A percentile compares a stretch with the other conserved stretches of the same genome.
phyloP scores from a whole-genome alignment of 2,888 invertebrate species.

The Drosophila anomalata region DNA sequence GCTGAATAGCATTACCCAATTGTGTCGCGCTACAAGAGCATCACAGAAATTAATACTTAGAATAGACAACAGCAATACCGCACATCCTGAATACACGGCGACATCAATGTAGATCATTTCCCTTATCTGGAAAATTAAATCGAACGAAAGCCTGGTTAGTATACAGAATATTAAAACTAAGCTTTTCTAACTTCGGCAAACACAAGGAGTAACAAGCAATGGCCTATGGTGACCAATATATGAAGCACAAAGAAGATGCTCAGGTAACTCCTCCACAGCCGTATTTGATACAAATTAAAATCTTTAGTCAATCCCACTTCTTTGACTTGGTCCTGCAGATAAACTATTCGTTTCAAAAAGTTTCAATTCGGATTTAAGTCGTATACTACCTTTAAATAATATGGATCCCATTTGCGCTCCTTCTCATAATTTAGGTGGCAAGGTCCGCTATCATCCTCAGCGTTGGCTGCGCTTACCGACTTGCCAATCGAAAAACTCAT shows the following conservation, averaged over 20 bases:
- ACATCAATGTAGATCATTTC: not conserved
- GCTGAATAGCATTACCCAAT: constrained; percentile 34
- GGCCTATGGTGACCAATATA: not conserved
- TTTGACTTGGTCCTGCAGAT: not conserved
- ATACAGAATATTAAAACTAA: not conserved
- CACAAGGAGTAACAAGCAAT: not conserved
- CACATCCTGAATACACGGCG: not conserved
- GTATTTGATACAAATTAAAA: not conserved
- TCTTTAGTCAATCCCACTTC: not conserved
- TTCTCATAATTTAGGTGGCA: not conserved
- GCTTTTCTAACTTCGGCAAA: not conserved
- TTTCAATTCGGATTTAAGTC: not conserved
- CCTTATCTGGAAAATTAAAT: not conserved
- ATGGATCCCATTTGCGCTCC: not conserved
- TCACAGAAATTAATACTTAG: constrained; percentile 46
- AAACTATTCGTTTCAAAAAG: not conserved
- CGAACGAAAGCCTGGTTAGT: not conserved
- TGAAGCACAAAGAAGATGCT: not conserved
- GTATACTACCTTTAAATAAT: not conserved
- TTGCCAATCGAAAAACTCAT: no score
- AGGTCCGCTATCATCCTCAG: not conserved
- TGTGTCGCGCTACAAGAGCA: not conserved
- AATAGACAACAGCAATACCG: not conserved
- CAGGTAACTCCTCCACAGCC: not conserved
- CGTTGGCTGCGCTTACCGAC: not conserved